These are phyloP conservation scores for Coremacera marginata DNA, from an alignment of 2,888 invertebrate species.

Conservation along the genomic window DNA sequence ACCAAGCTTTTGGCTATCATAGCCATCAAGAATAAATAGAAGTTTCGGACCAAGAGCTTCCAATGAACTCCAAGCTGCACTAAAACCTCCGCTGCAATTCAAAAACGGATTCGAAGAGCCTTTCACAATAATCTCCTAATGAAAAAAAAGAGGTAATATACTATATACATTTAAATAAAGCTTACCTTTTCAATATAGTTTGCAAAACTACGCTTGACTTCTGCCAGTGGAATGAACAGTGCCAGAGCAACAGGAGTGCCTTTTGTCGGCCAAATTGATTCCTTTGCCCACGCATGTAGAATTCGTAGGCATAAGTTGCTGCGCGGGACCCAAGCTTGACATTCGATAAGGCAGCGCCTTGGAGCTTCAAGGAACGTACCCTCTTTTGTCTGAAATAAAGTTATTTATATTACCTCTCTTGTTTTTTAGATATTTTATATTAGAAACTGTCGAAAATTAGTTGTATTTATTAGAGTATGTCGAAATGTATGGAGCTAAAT, in stretches of 20 bases:
- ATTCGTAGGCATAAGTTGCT: slow-evolving; percentile 71
- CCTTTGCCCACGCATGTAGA: slow-evolving; percentile 73
- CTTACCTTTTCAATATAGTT: slow-evolving; percentile 59
- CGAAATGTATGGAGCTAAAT: too few species aligned
- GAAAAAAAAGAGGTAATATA: neutral
- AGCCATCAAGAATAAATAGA: slow-evolving; percentile 72
- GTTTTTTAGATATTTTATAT: neutral
- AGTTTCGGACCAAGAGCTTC: slow-evolving; percentile 70
- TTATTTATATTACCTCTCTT: neutral
- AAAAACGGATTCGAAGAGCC: slow-evolving; percentile 60
- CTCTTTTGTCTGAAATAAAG: slow-evolving; percentile 67
- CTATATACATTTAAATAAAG: neutral
- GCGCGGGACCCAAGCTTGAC: slow-evolving; percentile 71
- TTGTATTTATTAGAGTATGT: too few species aligned
- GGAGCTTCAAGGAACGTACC: slow-evolving; percentile 71
- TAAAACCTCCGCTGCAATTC: slow-evolving; percentile 60
- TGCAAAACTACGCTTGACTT: slow-evolving; percentile 69
- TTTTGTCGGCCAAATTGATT: slow-evolving; percentile 63
- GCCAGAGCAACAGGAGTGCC: slow-evolving; percentile 70
- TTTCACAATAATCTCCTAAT: slow-evolving; percentile 69
- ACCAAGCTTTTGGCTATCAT: slow-evolving; percentile 63
- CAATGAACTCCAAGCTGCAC: slow-evolving; percentile 69
- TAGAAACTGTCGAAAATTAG: neutral
- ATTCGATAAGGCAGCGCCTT: slow-evolving; percentile 71
- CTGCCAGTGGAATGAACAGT: slow-evolving; percentile 71